These are phyloP conservation scores for Eupithecia subumbrata DNA, from an alignment of 2,888 invertebrate genomes.

Conservation along the genomic window DNA sequence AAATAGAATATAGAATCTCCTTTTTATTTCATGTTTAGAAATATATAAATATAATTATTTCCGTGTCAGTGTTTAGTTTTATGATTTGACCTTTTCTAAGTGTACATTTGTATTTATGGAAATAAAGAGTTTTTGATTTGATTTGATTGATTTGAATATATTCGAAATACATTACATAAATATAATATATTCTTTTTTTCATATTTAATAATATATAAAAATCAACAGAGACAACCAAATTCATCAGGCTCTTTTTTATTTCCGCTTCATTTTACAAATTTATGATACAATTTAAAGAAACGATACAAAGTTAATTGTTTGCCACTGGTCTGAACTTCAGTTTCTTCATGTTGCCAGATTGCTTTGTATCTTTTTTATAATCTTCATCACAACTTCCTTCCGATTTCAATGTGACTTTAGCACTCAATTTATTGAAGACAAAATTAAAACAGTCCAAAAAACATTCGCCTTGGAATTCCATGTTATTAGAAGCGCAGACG, in stretches of 20 bases:
- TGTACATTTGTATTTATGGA: too few relatives aligned
- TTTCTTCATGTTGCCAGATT: background rate
- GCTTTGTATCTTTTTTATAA: background rate
- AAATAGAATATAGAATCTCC: too few relatives aligned
- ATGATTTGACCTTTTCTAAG: too few relatives aligned
- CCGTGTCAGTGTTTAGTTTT: too few relatives aligned
- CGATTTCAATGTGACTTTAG: background rate
- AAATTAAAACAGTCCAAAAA: background rate
- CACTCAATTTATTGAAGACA: background rate
- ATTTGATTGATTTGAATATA: too few relatives aligned
- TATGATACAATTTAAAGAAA: background rate
- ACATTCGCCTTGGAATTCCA: background rate
- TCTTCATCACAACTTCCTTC: slow-evolving; percentile 1
- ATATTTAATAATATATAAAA: background rate
- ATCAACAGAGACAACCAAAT: background rate
- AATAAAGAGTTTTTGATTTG: too few relatives aligned
- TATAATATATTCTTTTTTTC: background rate
- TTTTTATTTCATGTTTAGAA: background rate
- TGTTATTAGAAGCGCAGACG: background rate
- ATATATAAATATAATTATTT: too few relatives aligned
- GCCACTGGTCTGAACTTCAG: background rate
- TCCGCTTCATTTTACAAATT: background rate
- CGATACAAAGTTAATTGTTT: background rate
- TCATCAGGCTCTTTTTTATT: background rate
- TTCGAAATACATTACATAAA: too few relatives aligned